Base-by-base conservation (phyloP, 2,797 vertebrate genomes). In the Brachymystax lenok region DNA sequence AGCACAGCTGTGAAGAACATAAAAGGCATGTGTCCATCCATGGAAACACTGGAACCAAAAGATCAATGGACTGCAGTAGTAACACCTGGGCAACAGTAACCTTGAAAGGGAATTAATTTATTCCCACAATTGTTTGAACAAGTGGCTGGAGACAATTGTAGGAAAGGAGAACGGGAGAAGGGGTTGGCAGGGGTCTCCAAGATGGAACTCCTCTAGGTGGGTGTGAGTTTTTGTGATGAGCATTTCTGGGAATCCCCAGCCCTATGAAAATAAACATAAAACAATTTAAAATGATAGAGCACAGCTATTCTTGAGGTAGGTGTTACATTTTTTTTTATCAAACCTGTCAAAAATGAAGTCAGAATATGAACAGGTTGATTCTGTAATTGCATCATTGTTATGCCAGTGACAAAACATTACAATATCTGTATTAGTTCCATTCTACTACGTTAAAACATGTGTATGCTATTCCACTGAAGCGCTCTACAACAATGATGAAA, bases 111-210 rank as follows among this genome's bases (percentile, higher is more conserved):
- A 79, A 78, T 40, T 68, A 56, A 46, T 71, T 71, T 24, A 74
- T 82, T 86, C 77, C 76, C 81, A 83, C 56, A 24, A 83, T 74
- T 82, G 81, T 81, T 81, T 76, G 14, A 83, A 78, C 16, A 27
- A 74, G 28, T 28, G 70, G 78, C 24, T 74, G 81, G 73, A 63
- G 59, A 87, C 82, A 85, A 87, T 78, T 56, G 56, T 27, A 71
- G 79, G 82, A 85, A 74, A 69, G 21, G 21, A 63, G 59, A 63
- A 13, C 2, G 21, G 80, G 79, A 82, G 78, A 71, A 6, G 30
- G 30, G 64, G 54, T 71, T 75, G 70, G 30, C 1, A 69, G 79
- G 52, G 73, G 40, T 46, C 40, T 46, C 10, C 40, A 0, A 66
- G 46, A 8, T 24, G n/a, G 46, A 21, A 63, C 24, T 1, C 21